A percentile compares a stretch with the other conserved stretches of the same genome.
phyloP scores from a whole-genome alignment of 2,888 invertebrate genomes.

The Orthonevra nobilis region DNA sequence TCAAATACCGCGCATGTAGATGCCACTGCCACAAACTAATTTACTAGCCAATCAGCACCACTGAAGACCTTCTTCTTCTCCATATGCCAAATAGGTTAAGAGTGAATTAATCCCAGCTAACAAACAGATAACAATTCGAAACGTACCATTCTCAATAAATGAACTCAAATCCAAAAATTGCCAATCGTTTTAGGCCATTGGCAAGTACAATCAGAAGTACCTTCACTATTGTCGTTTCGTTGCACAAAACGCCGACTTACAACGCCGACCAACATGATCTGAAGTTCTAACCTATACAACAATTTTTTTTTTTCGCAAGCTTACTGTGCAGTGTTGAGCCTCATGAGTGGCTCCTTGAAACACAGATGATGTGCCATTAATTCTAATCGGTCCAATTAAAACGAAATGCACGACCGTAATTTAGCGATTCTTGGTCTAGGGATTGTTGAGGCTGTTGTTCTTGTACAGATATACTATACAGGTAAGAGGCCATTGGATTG shows the following conservation, averaged over 20 bases:
- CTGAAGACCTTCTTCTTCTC: conserved; percentile 22
- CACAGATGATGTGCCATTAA: conserved; percentile 63
- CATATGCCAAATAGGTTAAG: conserved; percentile 28
- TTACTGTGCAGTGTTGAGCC: conserved; percentile 6
- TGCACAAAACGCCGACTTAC: conserved; percentile 20
- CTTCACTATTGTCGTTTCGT: conserved; percentile 23
- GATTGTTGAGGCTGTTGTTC: background rate
- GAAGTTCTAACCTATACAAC: conserved; percentile 51
- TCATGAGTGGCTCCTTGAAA: conserved; percentile 53
- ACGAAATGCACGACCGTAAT: conserved; percentile 69
- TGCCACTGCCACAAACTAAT: conserved; percentile 53
- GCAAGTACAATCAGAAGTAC: conserved; percentile 49
- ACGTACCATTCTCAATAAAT: conserved; percentile 66
- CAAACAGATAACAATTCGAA: conserved; percentile 62
- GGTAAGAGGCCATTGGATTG: conserved; percentile 55
- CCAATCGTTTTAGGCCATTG: conserved; percentile 58
- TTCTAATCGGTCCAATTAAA: conserved; percentile 70
- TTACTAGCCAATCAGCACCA: conserved; percentile 48
- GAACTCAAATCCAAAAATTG: conserved; percentile 65
- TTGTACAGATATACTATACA: conserved; percentile 2
- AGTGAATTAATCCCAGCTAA: conserved; percentile 55
- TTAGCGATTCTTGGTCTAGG: conserved; percentile 57
- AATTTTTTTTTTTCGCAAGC: conserved; percentile 1
- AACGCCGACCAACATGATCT: conserved; percentile 10
- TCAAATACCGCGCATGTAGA: conserved; percentile 55